These are phyloP conservation scores for Crypturellus tataupa DNA, from an alignment of 2,797 vertebrate genomes.

Conservation along the genomic window DNA sequence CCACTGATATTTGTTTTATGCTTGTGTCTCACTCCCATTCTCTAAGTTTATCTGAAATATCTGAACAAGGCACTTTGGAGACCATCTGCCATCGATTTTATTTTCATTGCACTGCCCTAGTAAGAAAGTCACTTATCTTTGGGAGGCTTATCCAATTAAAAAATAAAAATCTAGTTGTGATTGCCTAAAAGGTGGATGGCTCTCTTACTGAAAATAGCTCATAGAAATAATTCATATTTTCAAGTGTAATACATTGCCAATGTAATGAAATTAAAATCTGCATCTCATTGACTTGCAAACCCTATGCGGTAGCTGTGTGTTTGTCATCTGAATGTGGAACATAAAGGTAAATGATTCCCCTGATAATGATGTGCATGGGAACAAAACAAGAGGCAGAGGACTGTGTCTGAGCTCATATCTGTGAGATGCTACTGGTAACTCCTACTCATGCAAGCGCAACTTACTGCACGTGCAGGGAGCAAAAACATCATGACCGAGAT, in stretches of 20 bases:
- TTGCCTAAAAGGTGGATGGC: not conserved
- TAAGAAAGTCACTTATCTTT: slow-evolving; percentile 33
- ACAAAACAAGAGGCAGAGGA: not conserved
- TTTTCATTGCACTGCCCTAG: slow-evolving; percentile 33
- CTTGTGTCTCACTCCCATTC: slow-evolving; percentile 10
- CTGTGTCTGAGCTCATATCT: accelerated
- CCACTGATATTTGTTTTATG: not conserved
- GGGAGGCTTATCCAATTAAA: slow-evolving; percentile 23
- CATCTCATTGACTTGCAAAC: not conserved
- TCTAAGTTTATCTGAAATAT: slow-evolving; percentile 30
- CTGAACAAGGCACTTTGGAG: slow-evolving; percentile 33
- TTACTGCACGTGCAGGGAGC: not conserved
- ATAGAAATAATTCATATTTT: not conserved
- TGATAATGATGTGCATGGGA: not conserved
- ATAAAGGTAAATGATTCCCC: not conserved
- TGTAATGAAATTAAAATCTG: not conserved
- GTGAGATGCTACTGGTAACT: not conserved
- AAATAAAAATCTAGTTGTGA: not conserved
- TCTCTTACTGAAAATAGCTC: not conserved
- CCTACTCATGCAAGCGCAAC: accelerated
- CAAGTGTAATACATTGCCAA: not conserved
- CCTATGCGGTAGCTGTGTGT: accelerated
- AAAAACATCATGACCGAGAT: not conserved
- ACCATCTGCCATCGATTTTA: slow-evolving; percentile 58
- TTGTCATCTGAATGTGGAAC: not conserved